A percentile compares a stretch with the other conserved stretches of the same genome.
phyloP scores from a whole-genome alignment of 2,888 invertebrate genomes.

The Drosophila colorata region DNA sequence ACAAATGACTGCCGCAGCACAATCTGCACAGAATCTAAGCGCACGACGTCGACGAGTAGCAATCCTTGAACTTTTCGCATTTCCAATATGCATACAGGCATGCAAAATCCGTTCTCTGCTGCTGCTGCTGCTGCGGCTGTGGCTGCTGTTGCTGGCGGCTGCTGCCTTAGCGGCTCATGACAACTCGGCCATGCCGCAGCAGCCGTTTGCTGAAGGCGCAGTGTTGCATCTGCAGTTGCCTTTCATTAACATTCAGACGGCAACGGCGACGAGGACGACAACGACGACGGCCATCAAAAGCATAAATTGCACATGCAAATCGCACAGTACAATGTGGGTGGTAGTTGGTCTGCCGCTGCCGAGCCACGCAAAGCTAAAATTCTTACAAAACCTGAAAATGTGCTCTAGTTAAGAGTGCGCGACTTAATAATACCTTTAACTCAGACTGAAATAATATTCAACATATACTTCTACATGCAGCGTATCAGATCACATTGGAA shows the following conservation, averaged over 20 bases:
- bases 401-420: no score
- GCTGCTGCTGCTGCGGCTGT: constrained; percentile 9
- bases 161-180: constrained; percentile 46
- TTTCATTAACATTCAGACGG: constrained; percentile 71
- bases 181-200: constrained; percentile 38
- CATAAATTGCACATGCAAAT: constrained; percentile 79
- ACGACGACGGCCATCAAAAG: constrained; percentile 67
- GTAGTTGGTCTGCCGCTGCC: constrained; percentile 14
- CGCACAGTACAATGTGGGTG: constrained; percentile 45
- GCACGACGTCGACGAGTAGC: constrained; percentile 50
- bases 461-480: no score
- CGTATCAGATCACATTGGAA: no score
- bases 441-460: no score
- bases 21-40: constrained; percentile 63
- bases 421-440: neutral
- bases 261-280: constrained; percentile 16
- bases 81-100: constrained; percentile 73
- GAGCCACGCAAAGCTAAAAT: constrained; percentile 36
- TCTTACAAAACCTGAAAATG: constrained; percentile 35
- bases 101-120: constrained; percentile 38
- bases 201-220: constrained; percentile 36
- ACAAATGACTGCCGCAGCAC: constrained; percentile 51
- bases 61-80: constrained; percentile 79
- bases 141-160: constrained; percentile 19
- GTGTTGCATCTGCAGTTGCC: constrained; percentile 66